Percentiles rank a stretch among this genome's conserved stretches.
These are phyloP conservation scores for Corynorhinus townsendii DNA, from an alignment of 2,113 vertebrate genomes.

Conservation along the genomic window DNA sequence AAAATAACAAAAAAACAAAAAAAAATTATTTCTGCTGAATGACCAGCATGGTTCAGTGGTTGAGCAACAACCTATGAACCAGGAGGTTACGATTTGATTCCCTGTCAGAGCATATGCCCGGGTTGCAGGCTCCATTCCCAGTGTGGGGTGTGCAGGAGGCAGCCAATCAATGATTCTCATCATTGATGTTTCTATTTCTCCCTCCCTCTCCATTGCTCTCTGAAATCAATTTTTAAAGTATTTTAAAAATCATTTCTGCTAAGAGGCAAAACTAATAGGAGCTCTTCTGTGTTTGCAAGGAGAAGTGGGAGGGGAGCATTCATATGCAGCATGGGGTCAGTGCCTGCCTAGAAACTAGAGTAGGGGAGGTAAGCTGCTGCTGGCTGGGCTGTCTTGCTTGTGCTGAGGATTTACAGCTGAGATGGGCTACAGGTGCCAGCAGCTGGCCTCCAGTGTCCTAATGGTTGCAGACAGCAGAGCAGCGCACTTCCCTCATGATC, in stretches of 20 bases:
- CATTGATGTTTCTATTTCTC: no score
- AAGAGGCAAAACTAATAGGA: background rate
- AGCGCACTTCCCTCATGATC: background rate
- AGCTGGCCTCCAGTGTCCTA: background rate
- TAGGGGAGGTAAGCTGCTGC: background rate
- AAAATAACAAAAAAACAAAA: background rate
- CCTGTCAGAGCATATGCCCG: no score
- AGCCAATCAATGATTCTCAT: no score
- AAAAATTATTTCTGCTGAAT: no score
- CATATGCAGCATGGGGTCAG: rapidly evolving
- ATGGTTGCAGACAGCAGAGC: background rate
- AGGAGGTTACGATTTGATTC: no score
- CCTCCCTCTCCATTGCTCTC: no score
- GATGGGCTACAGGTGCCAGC: background rate
- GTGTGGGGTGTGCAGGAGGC: no score
- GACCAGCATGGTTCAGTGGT: no score
- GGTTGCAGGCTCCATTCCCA: no score
- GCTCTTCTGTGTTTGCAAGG: background rate
- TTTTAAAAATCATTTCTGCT: background rate
- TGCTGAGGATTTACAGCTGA: background rate
- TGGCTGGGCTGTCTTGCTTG: background rate
- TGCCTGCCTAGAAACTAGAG: background rate
- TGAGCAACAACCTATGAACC: no score
- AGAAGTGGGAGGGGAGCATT: background rate
- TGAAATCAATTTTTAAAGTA: background rate